Evolutionary conservation across 2,797 vertebrate genomes (phyloP).

Genomic region (Melanotaenia boesemani): DNA sequence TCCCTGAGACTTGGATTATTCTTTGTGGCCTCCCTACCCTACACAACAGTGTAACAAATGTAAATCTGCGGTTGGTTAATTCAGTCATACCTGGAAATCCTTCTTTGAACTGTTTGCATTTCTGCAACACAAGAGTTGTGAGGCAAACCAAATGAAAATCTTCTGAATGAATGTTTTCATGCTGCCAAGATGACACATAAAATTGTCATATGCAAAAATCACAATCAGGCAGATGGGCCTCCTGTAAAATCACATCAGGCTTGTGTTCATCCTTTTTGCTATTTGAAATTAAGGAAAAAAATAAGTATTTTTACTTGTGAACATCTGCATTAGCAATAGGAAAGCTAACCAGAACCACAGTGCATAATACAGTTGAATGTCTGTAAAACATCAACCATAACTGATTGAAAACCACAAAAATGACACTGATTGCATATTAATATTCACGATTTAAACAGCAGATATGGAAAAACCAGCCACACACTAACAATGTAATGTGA

Average conservation of each 20-base stretch:
- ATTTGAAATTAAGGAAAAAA: constrained; percentile 41
- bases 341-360: constrained; percentile 38
- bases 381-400: constrained; percentile 58
- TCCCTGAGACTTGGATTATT: too few species aligned
- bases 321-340: constrained; percentile 52
- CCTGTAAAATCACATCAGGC: constrained; percentile 39
- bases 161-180: constrained; percentile 31
- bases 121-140: background rate
- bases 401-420: constrained; percentile 48
- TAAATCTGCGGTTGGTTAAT: too few species aligned
- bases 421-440: constrained; percentile 24
- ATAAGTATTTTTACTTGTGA: constrained; percentile 19
- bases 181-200: constrained; percentile 38
- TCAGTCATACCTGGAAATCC: too few species aligned
- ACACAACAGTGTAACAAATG: too few species aligned
- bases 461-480: constrained; percentile 51
- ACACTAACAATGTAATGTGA: constrained; percentile 41
- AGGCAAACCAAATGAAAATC: constrained; percentile 22
- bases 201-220: constrained; percentile 42
- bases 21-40: too few species aligned
- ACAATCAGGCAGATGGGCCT: constrained; percentile 25
- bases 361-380: constrained; percentile 31
- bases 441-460: constrained; percentile 42
- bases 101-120: too few species aligned
- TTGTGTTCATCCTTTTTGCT: constrained; percentile 42